Percentiles rank a stretch among this genome's conserved stretches.
Evolutionary conservation across 2,113 vertebrate genomes (phyloP).

Genomic region (Stictonetta naevosa): DNA sequence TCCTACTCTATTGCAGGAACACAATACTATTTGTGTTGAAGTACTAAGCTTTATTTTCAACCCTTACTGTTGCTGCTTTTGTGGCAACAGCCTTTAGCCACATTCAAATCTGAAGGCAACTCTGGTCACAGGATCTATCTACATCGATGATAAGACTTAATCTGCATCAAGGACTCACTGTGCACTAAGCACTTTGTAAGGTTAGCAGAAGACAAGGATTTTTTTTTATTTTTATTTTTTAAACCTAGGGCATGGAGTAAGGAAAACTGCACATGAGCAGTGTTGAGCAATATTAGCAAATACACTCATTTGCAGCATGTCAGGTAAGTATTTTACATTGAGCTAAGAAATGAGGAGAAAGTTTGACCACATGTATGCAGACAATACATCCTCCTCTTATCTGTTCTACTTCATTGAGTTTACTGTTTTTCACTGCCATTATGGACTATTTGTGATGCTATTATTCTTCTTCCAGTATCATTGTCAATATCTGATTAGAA

Average conservation of each 20-base stretch:
- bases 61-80: background rate
- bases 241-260: background rate
- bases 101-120: background rate
- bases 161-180: background rate
- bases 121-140: background rate
- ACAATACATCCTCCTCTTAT: background rate
- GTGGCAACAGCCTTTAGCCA: background rate
- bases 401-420: background rate
- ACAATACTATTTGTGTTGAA: accelerated
- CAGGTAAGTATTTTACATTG: background rate
- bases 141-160: background rate
- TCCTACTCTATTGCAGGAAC: background rate
- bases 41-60: background rate
- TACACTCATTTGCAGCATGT: background rate
- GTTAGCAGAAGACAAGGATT: background rate
- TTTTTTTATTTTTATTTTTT: background rate
- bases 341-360: background rate
- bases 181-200: background rate
- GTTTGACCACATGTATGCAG: background rate
- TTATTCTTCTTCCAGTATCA: background rate
- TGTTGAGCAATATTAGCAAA: background rate
- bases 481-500: background rate
- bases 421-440: background rate
- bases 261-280: background rate
- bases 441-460: background rate